A percentile compares a stretch with the other conserved stretches of the same genome.
These are phyloP conservation scores for Sminthurinus signatus DNA, from an alignment of 1,140 invertebrate genomes.

Conservation along the genomic window DNA sequence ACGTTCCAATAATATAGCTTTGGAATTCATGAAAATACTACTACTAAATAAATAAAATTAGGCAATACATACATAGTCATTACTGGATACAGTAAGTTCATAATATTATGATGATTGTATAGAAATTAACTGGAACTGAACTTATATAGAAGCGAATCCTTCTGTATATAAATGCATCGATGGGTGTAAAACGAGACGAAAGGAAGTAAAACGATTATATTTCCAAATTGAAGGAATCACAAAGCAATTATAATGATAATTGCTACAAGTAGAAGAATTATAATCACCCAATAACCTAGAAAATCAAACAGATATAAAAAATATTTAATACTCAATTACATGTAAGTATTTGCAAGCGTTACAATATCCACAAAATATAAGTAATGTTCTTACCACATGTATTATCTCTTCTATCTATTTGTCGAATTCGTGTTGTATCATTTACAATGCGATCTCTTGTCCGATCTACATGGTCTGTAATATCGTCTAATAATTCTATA, in stretches of 20 bases:
- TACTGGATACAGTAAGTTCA: too few relatives aligned
- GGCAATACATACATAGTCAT: too few relatives aligned
- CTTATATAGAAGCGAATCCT: too few relatives aligned
- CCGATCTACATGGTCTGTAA: constrained; percentile 64
- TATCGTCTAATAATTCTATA: constrained; percentile 71
- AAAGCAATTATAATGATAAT: constrained; percentile 45
- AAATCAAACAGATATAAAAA: constrained; percentile 17
- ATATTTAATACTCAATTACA: neutral
- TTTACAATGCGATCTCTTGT: constrained; percentile 59
- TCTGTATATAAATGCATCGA: too few relatives aligned
- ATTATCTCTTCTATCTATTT: constrained; percentile 60
- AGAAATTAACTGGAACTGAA: too few relatives aligned
- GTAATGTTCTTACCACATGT: constrained; percentile 55
- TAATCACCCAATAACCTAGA: constrained; percentile 49
- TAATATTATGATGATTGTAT: too few relatives aligned
- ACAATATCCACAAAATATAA: constrained; percentile 5
- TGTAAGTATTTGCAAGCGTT: neutral
- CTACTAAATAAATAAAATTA: too few relatives aligned
- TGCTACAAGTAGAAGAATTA: constrained; percentile 47
- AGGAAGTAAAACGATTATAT: too few relatives aligned
- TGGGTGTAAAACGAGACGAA: too few relatives aligned
- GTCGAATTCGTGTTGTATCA: constrained; percentile 59
- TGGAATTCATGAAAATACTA: too few relatives aligned
- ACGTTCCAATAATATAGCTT: too few relatives aligned
- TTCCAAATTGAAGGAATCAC: neutral